Evolutionary conservation across 2,113 vertebrate species (phyloP).

Genomic region (Quiscalus mexicanus): DNA sequence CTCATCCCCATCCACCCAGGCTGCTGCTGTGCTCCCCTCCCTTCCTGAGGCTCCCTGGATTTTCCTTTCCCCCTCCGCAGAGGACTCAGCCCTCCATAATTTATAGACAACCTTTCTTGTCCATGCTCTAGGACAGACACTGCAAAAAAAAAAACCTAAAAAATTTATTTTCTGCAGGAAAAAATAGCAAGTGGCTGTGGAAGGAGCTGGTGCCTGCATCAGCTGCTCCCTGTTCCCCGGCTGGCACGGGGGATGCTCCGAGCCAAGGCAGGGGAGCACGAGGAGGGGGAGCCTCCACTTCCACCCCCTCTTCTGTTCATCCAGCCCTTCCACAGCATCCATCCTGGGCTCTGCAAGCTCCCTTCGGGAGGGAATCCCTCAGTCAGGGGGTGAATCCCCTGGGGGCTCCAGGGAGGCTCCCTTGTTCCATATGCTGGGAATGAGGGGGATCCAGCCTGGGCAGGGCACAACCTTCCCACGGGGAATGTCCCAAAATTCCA

Average conservation of each 20-base stretch:
- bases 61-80: background rate
- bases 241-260: accelerated
- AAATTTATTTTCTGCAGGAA: slow-evolving; percentile 28
- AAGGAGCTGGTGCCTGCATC: background rate
- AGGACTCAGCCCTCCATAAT: slow-evolving; percentile 1
- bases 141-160: slow-evolving; percentile 40
- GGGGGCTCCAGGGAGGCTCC: background rate
- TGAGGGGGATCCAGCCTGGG: background rate
- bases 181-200: background rate
- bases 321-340: background rate
- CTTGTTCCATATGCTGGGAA: background rate
- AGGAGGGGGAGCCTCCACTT: background rate
- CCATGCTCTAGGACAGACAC: background rate
- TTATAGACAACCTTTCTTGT: slow-evolving; percentile 26
- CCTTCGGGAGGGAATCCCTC: background rate
- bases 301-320: background rate
- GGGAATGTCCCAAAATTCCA: background rate
- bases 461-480: background rate
- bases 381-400: accelerated
- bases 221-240: background rate
- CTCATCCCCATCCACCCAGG: background rate
- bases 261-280: accelerated
- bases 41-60: background rate
- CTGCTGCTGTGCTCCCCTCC: background rate
- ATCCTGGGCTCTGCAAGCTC: background rate